Conservation (phyloP, 2,113 vertebrate genomes). For the Tiliqua scincoides region DNA sequence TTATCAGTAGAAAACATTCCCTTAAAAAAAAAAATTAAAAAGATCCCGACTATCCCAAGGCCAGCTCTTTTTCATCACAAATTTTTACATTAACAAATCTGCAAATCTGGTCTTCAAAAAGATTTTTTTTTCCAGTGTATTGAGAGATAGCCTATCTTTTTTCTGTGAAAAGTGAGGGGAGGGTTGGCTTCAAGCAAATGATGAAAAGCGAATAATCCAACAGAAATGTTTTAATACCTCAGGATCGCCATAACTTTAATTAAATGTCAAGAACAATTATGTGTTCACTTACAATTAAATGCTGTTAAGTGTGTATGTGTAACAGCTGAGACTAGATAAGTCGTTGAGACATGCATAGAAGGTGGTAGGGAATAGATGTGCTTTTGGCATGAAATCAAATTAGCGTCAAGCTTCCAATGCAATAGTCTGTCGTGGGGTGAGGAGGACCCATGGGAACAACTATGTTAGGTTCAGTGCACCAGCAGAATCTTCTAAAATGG, state of each 20-base stretch:
- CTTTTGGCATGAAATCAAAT: conserved; percentile 25
- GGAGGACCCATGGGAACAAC: not conserved
- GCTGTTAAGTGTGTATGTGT: conserved; percentile 32
- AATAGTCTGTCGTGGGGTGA: conserved; percentile 23
- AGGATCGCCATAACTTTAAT: conserved; percentile 61
- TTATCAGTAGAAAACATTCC: conserved; percentile 67
- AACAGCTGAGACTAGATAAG: conserved; percentile 34
- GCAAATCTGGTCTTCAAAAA: conserved; percentile 65
- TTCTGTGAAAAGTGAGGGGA: conserved; percentile 34
- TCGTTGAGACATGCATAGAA: conserved; percentile 37
- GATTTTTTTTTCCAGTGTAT: conserved; percentile 39
- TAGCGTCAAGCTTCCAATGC: conserved; percentile 19
- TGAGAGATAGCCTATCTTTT: conserved; percentile 55
- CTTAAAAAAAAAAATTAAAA: conserved; percentile 51
- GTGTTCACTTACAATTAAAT: conserved; percentile 54
- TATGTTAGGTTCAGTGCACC: not conserved
- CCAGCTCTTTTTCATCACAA: conserved; percentile 59
- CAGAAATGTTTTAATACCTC: conserved; percentile 52
- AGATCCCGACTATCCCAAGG: conserved; percentile 53
- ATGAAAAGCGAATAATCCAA: conserved; percentile 36
- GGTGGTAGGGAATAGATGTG: not conserved
- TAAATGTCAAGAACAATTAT: conserved; percentile 72
- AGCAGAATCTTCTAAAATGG: not conserved
- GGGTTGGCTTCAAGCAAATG: conserved; percentile 42
- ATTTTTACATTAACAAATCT: conserved; percentile 48